Evolutionary conservation across 2,113 vertebrate species (phyloP).

Genomic region (Sclerurus mexicanus): DNA sequence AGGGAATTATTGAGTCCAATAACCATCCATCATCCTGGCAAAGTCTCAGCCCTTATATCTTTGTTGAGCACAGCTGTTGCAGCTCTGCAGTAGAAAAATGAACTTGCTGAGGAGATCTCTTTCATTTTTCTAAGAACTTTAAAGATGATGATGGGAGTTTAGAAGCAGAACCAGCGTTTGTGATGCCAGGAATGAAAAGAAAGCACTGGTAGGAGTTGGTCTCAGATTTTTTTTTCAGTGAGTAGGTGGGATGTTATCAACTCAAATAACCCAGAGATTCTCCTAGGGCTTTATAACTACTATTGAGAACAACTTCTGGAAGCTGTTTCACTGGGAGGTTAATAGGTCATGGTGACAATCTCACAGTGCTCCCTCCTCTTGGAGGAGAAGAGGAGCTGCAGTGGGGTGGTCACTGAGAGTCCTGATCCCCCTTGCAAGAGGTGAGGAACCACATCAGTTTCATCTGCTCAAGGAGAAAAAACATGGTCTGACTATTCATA

Average conservation of each 20-base stretch:
- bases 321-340: not conserved
- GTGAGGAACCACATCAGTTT: not conserved
- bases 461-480: not conserved
- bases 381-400: not conserved
- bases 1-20: not conserved
- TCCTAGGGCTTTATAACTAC: not conserved
- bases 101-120: not conserved
- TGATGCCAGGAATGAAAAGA: not conserved
- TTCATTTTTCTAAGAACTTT: not conserved
- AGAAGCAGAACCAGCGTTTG: not conserved
- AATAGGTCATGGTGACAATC: not conserved
- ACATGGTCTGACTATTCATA: not conserved
- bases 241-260: not conserved
- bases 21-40: slow-evolving; percentile 14
- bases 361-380: not conserved
- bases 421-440: not conserved
- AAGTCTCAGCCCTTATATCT: not conserved
- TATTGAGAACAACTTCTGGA: not conserved
- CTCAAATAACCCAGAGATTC: not conserved
- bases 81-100: not conserved
- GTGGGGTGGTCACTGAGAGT: not conserved
- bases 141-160: not conserved
- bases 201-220: not conserved
- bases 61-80: not conserved
- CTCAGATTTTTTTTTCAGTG: not conserved